These are phyloP conservation scores for Chitala chitala DNA, from an alignment of 2,113 vertebrate genomes.

Conservation along the genomic window DNA sequence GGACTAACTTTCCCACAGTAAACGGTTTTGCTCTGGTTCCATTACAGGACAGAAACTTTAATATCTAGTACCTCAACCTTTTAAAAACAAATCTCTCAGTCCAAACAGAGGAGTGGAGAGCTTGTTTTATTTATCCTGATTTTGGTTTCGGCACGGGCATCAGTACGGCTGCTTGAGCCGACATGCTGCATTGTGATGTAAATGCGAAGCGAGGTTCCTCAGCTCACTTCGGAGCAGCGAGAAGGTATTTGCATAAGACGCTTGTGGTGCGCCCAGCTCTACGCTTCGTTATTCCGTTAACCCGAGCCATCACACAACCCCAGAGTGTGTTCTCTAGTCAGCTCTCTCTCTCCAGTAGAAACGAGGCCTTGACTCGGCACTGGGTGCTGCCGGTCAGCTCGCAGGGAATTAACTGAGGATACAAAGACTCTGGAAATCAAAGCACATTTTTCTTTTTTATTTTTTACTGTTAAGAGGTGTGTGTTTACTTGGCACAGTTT, in stretches of 20 bases:
- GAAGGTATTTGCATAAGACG: constrained; percentile 59
- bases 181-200: constrained; percentile 46
- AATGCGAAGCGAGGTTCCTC: constrained; percentile 54
- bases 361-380: constrained; percentile 5
- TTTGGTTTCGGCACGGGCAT: not conserved
- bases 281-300: constrained; percentile 54
- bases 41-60: not conserved
- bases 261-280: constrained; percentile 28
- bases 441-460: not conserved
- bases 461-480: not conserved
- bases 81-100: not conserved
- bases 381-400: constrained; percentile 19
- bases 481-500: not conserved
- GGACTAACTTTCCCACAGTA: not conserved
- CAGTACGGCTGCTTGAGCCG: not conserved
- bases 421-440: not conserved
- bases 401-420: constrained; percentile 23
- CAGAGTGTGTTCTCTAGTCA: constrained; percentile 40
- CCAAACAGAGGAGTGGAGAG: not conserved
- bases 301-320: constrained; percentile 42
- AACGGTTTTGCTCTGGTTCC: not conserved
- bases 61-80: not conserved
- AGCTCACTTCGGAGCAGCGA: constrained; percentile 48
- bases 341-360: constrained; percentile 22
- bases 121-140: not conserved